Conservation (phyloP, 2,113 vertebrate species). For the Natator depressus region DNA sequence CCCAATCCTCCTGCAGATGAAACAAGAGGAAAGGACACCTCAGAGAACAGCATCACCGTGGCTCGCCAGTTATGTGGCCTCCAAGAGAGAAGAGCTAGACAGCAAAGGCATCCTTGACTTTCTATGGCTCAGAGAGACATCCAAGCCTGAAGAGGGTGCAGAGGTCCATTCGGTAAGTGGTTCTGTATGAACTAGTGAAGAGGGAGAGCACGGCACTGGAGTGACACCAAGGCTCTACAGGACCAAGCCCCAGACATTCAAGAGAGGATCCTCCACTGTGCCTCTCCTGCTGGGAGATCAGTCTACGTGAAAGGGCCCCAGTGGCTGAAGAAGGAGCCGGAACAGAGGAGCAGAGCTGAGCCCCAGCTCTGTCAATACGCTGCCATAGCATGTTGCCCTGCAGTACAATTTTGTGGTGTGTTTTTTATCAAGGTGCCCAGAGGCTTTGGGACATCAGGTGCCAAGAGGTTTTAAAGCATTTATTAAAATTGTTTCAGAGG, state of each 20-base stretch:
- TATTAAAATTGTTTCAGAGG: background rate
- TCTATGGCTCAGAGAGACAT: background rate
- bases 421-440: background rate
- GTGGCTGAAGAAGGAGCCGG: background rate
- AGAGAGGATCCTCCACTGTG: background rate
- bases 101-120: background rate
- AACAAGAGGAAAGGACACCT: background rate
- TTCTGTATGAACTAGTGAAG: background rate
- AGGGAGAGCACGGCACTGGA: background rate
- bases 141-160: background rate
- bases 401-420: background rate
- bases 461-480: background rate
- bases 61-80: background rate
- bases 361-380: background rate
- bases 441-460: background rate
- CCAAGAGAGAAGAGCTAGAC: background rate
- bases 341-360: background rate
- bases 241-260: background rate
- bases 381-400: background rate
- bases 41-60: background rate
- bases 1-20: background rate
- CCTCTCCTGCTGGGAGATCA: background rate
- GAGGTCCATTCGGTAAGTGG: background rate
- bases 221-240: background rate
- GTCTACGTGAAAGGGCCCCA: background rate